These are phyloP conservation scores for Drosophila austrosaltans DNA, from an alignment of 2,888 invertebrate genomes.

Conservation along the genomic window DNA sequence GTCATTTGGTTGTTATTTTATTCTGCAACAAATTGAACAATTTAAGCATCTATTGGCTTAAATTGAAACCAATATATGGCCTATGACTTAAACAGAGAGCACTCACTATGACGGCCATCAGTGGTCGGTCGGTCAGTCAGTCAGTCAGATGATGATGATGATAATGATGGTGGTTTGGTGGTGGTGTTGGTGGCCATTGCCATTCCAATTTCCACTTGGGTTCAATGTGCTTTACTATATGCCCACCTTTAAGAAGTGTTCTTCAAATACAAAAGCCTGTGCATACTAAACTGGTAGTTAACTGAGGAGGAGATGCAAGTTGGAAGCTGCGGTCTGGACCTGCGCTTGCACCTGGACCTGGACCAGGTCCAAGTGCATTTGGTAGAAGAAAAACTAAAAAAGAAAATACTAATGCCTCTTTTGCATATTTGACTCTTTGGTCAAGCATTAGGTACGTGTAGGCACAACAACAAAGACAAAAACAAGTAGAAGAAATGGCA, in stretches of 20 bases:
- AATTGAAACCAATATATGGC: constrained; percentile 61
- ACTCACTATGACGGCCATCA: background rate
- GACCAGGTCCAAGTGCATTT: constrained; percentile 22
- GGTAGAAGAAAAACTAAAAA: constrained; percentile 1
- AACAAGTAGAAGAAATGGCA: constrained; percentile 8
- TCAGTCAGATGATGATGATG: background rate
- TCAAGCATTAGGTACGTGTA: constrained; percentile 7
- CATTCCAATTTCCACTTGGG: constrained; percentile 35
- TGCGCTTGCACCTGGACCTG: constrained; percentile 9
- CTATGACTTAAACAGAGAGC: constrained; percentile 31
- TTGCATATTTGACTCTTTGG: constrained; percentile 19
- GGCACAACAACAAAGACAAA: background rate
- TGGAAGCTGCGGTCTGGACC: background rate
- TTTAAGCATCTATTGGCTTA: constrained; percentile 59
- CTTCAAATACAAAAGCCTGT: constrained; percentile 21
- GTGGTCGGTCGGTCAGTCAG: background rate
- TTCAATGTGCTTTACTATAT: constrained; percentile 74
- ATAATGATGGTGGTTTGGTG: background rate
- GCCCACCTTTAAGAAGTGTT: constrained; percentile 19
- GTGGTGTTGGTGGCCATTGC: constrained; percentile 11
- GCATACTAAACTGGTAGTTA: constrained; percentile 40
- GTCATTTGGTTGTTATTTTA: background rate
- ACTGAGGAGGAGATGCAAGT: constrained; percentile 35
- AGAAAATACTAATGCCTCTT: constrained; percentile 16
- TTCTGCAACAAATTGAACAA: constrained; percentile 57